These are phyloP conservation scores for Porites australiensis DNA, from an alignment of 64 coral and sea anemone genomes.

Conservation along the genomic window DNA sequence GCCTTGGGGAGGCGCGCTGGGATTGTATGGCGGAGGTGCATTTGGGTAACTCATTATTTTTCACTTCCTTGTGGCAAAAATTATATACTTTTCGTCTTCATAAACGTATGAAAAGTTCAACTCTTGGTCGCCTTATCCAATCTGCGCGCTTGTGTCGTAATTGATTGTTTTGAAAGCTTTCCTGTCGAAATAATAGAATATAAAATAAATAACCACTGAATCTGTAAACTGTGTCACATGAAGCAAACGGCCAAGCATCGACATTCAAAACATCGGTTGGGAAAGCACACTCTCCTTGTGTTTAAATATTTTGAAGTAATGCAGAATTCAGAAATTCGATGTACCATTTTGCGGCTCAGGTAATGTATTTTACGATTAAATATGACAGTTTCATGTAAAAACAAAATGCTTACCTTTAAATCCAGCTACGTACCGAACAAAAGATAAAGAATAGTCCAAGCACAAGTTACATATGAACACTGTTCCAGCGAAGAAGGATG, in stretches of 20 bases:
- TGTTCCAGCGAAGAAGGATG: too few relatives aligned
- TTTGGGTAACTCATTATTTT: slow-evolving; percentile 55
- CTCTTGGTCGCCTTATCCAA: too few relatives aligned
- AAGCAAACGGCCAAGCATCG: too few relatives aligned
- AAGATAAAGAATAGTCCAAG: neutral
- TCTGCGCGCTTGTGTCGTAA: too few relatives aligned
- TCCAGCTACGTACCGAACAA: neutral
- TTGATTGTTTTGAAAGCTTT: too few relatives aligned
- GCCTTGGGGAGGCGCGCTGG: slow-evolving; percentile 46
- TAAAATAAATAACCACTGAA: too few relatives aligned
- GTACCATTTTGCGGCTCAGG: neutral
- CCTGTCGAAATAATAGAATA: too few relatives aligned
- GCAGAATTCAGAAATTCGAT: neutral
- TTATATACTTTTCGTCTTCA: too few relatives aligned
- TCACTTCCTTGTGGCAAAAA: neutral
- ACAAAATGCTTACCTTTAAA: neutral
- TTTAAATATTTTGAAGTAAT: neutral
- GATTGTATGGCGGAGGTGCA: slow-evolving; percentile 68
- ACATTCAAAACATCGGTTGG: neutral
- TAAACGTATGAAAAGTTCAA: too few relatives aligned
- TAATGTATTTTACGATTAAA: neutral
- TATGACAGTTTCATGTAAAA: neutral
- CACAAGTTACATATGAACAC: too few relatives aligned
- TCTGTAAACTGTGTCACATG: too few relatives aligned
- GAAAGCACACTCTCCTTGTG: neutral